These are phyloP conservation scores for Arenaria interpres DNA, from an alignment of 2,113 vertebrate genomes.

Conservation along the genomic window DNA sequence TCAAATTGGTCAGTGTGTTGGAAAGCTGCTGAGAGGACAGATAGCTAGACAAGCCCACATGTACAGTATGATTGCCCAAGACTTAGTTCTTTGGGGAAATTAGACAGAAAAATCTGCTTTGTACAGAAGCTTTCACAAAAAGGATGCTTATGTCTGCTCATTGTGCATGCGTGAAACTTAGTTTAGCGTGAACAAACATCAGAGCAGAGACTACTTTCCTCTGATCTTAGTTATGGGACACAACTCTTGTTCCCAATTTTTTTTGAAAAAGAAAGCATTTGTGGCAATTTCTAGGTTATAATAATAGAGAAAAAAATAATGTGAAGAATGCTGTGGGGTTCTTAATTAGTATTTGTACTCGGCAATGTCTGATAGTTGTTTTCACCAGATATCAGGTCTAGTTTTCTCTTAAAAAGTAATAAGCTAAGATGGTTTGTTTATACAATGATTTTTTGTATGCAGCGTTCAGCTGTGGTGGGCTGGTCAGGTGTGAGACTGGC, in stretches of 20 bases:
- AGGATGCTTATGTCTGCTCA: neutral
- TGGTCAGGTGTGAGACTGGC: neutral
- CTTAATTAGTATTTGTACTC: neutral
- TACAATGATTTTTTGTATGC: neutral
- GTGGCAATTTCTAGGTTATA: neutral
- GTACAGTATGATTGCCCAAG: neutral
- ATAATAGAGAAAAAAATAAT: neutral
- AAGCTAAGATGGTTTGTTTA: neutral
- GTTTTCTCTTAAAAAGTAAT: neutral
- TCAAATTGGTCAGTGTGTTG: neutral
- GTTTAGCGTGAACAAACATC: neutral
- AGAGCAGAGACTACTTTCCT: neutral
- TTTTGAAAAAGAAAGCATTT: neutral
- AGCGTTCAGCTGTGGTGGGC: neutral
- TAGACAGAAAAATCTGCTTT: neutral
- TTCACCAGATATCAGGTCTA: neutral
- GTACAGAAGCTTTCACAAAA: neutral
- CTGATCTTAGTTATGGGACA: neutral
- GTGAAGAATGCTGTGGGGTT: neutral
- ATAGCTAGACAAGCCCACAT: neutral
- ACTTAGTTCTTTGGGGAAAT: neutral
- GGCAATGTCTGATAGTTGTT: neutral
- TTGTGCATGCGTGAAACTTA: neutral
- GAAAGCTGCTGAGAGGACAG: neutral
- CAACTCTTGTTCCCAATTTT: neutral